Base-by-base conservation (phyloP, 2,888 invertebrate species). In the Anoncus sp. region DNA sequence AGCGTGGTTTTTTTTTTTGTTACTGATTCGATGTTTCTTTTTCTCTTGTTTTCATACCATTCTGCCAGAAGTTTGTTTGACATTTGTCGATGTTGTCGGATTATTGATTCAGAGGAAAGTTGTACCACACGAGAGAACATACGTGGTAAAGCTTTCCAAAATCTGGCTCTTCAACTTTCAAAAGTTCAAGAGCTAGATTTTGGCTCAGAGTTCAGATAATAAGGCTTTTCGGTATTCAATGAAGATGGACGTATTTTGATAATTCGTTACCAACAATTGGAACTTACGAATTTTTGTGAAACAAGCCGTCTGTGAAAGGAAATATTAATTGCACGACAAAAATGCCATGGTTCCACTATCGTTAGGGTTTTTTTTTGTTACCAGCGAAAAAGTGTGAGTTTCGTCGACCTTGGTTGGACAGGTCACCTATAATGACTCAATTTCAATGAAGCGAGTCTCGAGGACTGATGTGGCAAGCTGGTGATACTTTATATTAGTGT, bases 371-470 rank as follows among this genome's bases (percentile, higher is more conserved):
- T 43, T 43, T 43, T 43, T n/a, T 43, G 43, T 43, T 43, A 7
- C 7, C 16, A 16, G 16, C 43, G 43, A 45, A 60, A 16, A 22
- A 20, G 22, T 49, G 49, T n/a, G 31, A 63, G 35, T 35, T 53
- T 53, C 10, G 31, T 60, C 65, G 75, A 60, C 78, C 65, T 69
- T 53, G 75, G 57, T 70, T 57, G 55, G 38, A 27, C 65, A 65
- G 73, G 69, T 74, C 77, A 60, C 40, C 38, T 62, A n/a, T n/a
- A 71, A 75, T 71, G 78, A 75, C 78, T 78, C 78, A 78, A 78
- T 78, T 75, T 71, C 74, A 78, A 75, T 78, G 62, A 62, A 71
- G 35, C 73, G 59, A 76, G 76, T 49, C 66, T 66, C 69, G 59
- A 73, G 71, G 31, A 35, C 18, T 31, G 24, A 40, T 38, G 51